phyloP scores from a whole-genome alignment of 2,888 invertebrate genomes.

The Epinotia demarniana region DNA sequence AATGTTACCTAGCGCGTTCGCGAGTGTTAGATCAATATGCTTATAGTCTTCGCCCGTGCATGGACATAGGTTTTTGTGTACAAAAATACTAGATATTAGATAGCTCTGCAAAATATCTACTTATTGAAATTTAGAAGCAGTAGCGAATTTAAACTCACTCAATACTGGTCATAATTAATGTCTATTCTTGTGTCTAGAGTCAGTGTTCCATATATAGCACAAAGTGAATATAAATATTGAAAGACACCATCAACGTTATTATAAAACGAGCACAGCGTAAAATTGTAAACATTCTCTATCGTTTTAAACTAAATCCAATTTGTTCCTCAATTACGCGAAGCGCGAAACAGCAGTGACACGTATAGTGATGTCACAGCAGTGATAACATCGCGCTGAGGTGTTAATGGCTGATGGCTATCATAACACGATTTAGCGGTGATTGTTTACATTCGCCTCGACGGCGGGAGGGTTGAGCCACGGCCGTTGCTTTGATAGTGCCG shows the following conservation, averaged over 20 bases:
- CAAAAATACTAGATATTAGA: too few relatives aligned
- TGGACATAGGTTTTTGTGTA: too few relatives aligned
- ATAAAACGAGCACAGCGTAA: not conserved
- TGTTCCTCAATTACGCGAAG: slow-evolving; percentile 41
- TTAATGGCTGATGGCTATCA: slow-evolving; percentile 57
- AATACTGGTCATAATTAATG: too few relatives aligned
- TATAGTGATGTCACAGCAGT: slow-evolving; percentile 49
- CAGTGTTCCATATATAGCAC: too few relatives aligned
- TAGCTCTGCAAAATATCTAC: too few relatives aligned
- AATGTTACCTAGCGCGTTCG: too few relatives aligned
- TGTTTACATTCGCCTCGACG: slow-evolving; percentile 57
- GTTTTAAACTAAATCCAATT: slow-evolving; percentile 37
- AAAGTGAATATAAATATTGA: too few relatives aligned
- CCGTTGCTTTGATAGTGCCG: slow-evolving; percentile 35
- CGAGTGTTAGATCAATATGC: too few relatives aligned
- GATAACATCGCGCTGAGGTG: slow-evolving; percentile 56
- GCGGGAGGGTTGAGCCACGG: slow-evolving; percentile 35
- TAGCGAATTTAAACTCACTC: too few relatives aligned
- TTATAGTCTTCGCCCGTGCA: too few relatives aligned
- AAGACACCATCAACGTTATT: not conserved
- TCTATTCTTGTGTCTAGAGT: too few relatives aligned
- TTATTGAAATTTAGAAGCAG: too few relatives aligned
- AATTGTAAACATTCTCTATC: slow-evolving; percentile 22
- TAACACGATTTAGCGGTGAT: slow-evolving; percentile 56
- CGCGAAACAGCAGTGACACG: slow-evolving; percentile 44